Percentiles rank a stretch among this genome's conserved stretches.
Conservation (phyloP, 2,888 invertebrate species). For the Empis stercorea region DNA sequence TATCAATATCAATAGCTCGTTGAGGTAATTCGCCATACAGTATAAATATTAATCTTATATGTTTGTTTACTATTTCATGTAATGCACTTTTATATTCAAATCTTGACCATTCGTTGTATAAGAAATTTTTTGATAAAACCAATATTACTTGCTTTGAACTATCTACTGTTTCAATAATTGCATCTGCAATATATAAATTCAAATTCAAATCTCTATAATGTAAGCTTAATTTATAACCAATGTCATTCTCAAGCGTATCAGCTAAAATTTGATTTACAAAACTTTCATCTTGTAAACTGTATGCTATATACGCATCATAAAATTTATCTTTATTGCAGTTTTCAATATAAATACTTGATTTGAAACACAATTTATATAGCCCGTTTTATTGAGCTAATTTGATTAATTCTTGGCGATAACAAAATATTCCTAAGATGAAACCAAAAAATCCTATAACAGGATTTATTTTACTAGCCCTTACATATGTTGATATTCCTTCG, state of each 20-base stretch:
- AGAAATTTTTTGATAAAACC: slow-evolving; percentile 82
- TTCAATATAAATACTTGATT: slow-evolving; percentile 46
- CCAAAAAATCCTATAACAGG: slow-evolving; percentile 65
- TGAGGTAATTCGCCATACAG: slow-evolving; percentile 81
- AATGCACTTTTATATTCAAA: slow-evolving; percentile 91
- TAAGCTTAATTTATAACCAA: slow-evolving; percentile 75
- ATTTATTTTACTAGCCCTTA: slow-evolving; percentile 51
- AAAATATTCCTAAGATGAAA: slow-evolving; percentile 63
- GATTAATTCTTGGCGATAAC: slow-evolving; percentile 66
- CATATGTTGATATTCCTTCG: slow-evolving; percentile 57
- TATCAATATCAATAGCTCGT: slow-evolving; percentile 79
- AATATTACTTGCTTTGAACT: slow-evolving; percentile 80
- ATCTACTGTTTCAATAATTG: slow-evolving; percentile 84
- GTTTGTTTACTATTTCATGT: slow-evolving; percentile 75
- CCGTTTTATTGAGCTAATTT: slow-evolving; percentile 81
- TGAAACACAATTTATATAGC: slow-evolving; percentile 75
- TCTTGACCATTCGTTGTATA: slow-evolving; percentile 89
- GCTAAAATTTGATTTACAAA: slow-evolving; percentile 83
- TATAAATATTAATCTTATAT: slow-evolving; percentile 78
- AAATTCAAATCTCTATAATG: slow-evolving; percentile 86
- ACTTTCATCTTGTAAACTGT: slow-evolving; percentile 84
- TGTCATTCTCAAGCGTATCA: slow-evolving; percentile 72
- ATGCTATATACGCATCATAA: slow-evolving; percentile 91
- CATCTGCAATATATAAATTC: slow-evolving; percentile 79
- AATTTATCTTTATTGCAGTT: slow-evolving; percentile 67